These are phyloP conservation scores for Hipposideros larvatus DNA, from an alignment of 2,797 vertebrate species.

Conservation along the genomic window DNA sequence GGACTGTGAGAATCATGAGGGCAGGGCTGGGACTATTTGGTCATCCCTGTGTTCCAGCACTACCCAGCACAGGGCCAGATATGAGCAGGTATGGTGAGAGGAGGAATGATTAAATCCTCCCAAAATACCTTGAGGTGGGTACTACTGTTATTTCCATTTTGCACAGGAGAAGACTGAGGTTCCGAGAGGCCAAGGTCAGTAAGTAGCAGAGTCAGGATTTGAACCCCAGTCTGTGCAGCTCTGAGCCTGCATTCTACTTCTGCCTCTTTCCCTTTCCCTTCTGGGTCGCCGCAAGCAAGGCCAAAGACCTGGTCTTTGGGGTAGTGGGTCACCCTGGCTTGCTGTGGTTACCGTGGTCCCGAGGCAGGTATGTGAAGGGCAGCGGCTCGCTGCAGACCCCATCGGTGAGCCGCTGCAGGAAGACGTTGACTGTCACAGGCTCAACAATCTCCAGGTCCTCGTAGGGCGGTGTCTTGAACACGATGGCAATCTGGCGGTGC, in stretches of 20 bases:
- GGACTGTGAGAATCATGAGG: background rate
- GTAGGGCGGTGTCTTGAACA: slow-evolving; percentile 95
- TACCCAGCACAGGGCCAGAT: background rate
- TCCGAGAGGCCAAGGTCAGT: background rate
- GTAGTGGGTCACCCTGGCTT: rapidly evolving
- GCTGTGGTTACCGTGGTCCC: slow-evolving; percentile 88
- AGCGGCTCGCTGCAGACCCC: slow-evolving; percentile 94
- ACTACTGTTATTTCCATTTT: background rate
- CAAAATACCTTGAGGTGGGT: no score
- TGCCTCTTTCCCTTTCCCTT: background rate
- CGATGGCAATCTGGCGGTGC: slow-evolving; percentile 96
- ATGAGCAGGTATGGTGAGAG: background rate
- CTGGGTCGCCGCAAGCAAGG: background rate
- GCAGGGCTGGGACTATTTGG: background rate
- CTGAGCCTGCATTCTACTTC: background rate
- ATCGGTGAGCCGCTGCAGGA: slow-evolving; percentile 93
- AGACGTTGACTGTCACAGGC: slow-evolving; percentile 91
- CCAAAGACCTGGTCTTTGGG: background rate
- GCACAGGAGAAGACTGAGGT: background rate
- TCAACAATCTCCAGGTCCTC: slow-evolving; percentile 92
- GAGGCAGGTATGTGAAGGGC: slow-evolving; percentile 92
- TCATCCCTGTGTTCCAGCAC: background rate
- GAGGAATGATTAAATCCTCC: background rate
- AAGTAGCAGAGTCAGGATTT: background rate
- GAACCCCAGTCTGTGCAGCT: background rate